Conservation (phyloP, 2,113 vertebrate species). For the Prinia subflava region DNA sequence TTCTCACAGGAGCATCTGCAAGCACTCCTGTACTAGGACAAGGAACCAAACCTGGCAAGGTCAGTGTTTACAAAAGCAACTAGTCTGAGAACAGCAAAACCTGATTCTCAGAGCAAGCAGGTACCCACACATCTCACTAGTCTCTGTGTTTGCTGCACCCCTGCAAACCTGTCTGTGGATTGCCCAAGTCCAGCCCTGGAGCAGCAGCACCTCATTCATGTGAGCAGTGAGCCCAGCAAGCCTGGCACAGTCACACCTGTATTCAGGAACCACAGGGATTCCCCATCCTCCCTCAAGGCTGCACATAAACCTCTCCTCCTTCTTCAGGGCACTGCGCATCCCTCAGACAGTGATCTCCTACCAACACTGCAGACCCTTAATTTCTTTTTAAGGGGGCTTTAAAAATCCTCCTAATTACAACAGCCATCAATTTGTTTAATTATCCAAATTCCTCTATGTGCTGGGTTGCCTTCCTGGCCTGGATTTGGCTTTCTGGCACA, state of each 20-base stretch:
- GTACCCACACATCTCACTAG: neutral
- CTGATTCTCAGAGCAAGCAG: neutral
- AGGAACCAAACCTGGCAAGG: neutral
- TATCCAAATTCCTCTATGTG: neutral
- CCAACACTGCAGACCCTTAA: neutral
- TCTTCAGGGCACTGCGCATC: neutral
- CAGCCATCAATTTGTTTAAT: neutral
- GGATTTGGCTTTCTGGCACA: neutral
- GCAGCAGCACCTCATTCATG: accelerated
- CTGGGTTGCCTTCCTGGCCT: neutral
- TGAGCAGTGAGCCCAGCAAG: accelerated
- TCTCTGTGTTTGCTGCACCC: accelerated
- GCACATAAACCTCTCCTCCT: neutral
- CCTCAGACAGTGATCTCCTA: neutral
- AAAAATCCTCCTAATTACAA: neutral
- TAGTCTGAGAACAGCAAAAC: neutral
- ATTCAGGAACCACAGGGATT: neutral
- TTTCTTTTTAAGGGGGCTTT: neutral
- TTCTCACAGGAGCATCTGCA: neutral
- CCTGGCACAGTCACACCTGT: neutral
- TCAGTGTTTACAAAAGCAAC: neutral
- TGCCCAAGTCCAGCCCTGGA: neutral
- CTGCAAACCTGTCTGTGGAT: neutral
- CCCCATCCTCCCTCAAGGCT: neutral
- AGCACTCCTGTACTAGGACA: neutral